Evolutionary conservation across 2,113 vertebrate species (phyloP).

Genomic region (Calyptomena viridis): DNA sequence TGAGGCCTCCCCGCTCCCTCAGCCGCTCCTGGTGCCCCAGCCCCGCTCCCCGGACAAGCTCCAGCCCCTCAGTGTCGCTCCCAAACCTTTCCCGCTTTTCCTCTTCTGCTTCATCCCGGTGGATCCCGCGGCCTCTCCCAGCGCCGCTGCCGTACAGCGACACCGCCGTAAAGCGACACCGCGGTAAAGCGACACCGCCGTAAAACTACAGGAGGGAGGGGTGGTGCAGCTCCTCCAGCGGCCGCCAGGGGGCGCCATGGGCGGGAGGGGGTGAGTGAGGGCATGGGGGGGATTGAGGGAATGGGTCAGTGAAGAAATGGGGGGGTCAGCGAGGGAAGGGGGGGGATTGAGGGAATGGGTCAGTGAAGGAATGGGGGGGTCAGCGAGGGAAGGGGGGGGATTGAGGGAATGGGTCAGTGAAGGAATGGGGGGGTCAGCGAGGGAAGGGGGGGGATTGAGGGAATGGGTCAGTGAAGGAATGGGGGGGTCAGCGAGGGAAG

Average conservation of each 20-base stretch:
- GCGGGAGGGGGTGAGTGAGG: too few relatives aligned
- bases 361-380: too few relatives aligned
- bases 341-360: too few relatives aligned
- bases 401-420: background rate
- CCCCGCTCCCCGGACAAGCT: rapidly evolving
- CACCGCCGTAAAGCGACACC: background rate
- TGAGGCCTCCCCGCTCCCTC: background rate
- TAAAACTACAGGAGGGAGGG: too few relatives aligned
- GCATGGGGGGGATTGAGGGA: too few relatives aligned
- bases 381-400: too few relatives aligned
- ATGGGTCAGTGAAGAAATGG: too few relatives aligned
- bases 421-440: background rate
- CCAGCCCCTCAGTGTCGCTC: background rate
- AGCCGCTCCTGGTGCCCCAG: too few relatives aligned
- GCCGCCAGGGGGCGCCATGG: background rate
- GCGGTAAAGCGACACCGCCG: background rate
- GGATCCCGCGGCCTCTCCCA: background rate
- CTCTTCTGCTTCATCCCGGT: constrained; percentile 27
- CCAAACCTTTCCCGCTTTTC: background rate
- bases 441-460: too few relatives aligned
- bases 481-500: too few relatives aligned
- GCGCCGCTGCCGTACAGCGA: background rate
- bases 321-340: background rate
- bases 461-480: too few relatives aligned
- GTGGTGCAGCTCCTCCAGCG: too few relatives aligned